phyloP scores from a whole-genome alignment of 1,140 invertebrate genomes.

The Pectinophora gossypiella region DNA sequence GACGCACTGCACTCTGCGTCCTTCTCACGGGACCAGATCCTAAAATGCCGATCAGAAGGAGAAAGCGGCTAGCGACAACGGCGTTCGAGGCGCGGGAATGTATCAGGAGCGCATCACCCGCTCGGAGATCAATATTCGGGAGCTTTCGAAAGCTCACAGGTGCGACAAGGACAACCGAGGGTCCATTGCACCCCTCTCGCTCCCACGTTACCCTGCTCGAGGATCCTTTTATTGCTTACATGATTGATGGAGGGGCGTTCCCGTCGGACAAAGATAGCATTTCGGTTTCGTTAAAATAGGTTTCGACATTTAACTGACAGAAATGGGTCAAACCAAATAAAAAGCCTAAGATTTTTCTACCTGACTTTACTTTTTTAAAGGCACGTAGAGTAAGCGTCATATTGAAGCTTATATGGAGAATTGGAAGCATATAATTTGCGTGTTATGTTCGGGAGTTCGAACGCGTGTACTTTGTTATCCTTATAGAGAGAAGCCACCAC shows the following conservation, averaged over 20 bases:
- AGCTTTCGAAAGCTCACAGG: conserved; percentile 58
- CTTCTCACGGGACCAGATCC: conserved; percentile 21
- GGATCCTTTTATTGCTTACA: not conserved
- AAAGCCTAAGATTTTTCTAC: not conserved
- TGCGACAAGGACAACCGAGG: conserved; percentile 39
- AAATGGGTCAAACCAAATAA: not conserved
- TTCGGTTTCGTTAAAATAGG: not conserved
- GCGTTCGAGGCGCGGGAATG: conserved; percentile 64
- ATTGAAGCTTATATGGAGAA: too few relatives aligned
- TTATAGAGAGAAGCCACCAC: not conserved
- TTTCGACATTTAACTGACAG: not conserved
- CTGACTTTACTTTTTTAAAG: not conserved
- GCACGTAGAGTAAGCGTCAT: too few relatives aligned
- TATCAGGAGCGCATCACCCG: conserved; percentile 59
- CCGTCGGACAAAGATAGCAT: not conserved
- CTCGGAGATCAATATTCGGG: conserved; percentile 28
- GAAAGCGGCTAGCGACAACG: conserved; percentile 70
- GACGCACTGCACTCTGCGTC: conserved; percentile 18
- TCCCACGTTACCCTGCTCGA: conserved; percentile 8
- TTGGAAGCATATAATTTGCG: too few relatives aligned
- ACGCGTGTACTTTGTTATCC: not conserved
- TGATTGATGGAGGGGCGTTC: conserved; percentile 1
- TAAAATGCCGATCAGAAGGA: conserved; percentile 57
- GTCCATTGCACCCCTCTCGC: conserved; percentile 21
- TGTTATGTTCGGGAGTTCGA: too few relatives aligned